Evolutionary conservation across 2,888 invertebrate genomes (phyloP).

Genomic region (Deilephila porcellus): DNA sequence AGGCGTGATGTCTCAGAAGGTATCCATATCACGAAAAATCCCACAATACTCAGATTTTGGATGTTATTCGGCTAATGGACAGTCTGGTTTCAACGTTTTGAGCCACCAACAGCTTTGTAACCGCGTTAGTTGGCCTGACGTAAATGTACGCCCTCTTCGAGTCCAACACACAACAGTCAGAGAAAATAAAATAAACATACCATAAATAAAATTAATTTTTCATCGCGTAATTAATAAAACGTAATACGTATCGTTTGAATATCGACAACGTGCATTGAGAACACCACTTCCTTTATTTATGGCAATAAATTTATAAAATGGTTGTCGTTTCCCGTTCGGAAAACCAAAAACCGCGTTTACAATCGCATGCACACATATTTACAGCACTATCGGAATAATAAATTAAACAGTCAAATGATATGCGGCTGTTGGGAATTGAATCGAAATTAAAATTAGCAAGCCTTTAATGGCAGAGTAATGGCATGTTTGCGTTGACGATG

Average conservation of each 20-base stretch:
- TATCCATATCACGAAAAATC: too few relatives aligned
- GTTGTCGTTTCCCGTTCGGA: slow-evolving; percentile 16
- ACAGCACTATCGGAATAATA: slow-evolving; percentile 23
- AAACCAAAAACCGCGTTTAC: slow-evolving; percentile 24
- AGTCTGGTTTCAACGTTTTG: not conserved
- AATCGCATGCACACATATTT: slow-evolving; percentile 28
- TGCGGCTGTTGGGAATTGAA: slow-evolving; percentile 31
- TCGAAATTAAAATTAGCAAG: slow-evolving; percentile 31
- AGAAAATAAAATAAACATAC: not conserved
- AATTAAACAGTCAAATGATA: slow-evolving; percentile 32
- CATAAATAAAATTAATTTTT: not conserved
- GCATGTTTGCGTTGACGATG: slow-evolving; percentile 9
- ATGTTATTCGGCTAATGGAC: too few relatives aligned
- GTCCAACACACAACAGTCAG: not conserved
- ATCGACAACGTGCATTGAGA: not conserved
- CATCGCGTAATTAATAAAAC: slow-evolving; percentile 18
- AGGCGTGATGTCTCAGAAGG: too few relatives aligned
- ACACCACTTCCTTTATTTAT: slow-evolving; percentile 19
- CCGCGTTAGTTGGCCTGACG: too few relatives aligned
- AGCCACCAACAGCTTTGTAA: not conserved
- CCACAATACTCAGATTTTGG: too few relatives aligned
- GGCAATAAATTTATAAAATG: slow-evolving; percentile 23
- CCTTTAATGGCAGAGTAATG: slow-evolving; percentile 18
- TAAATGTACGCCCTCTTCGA: not conserved
- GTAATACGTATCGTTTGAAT: slow-evolving; percentile 16